Conservation (phyloP, 2,113 vertebrate genomes). For the Micronisus gabar region DNA sequence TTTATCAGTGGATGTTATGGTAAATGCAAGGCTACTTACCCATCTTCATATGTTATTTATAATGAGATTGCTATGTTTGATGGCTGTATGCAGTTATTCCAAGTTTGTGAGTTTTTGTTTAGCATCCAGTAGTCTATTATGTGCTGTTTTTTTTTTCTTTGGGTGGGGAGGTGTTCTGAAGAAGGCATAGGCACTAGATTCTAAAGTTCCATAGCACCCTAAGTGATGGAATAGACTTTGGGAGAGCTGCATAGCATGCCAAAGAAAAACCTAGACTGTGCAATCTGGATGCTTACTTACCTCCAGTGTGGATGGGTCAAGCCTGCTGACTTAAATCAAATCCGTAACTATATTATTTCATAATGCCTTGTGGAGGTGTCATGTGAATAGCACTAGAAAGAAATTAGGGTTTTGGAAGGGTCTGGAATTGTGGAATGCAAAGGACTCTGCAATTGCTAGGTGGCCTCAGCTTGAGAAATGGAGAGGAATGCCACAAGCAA, state of each 20-base stretch:
- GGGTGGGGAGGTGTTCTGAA: background rate
- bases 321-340: background rate
- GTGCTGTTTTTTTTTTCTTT: background rate
- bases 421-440: background rate
- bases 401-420: background rate
- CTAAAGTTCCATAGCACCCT: background rate
- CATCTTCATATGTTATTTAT: background rate
- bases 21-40: background rate
- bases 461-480: background rate
- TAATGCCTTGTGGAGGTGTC: background rate
- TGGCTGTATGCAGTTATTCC: background rate
- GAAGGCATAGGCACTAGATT: background rate
- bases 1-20: background rate
- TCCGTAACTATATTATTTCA: background rate
- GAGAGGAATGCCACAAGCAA: background rate
- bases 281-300: background rate
- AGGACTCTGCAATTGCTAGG: background rate
- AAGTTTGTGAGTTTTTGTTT: background rate
- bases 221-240: background rate
- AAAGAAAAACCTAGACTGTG: background rate
- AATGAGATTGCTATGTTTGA: background rate
- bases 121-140: background rate
- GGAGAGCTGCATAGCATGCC: background rate
- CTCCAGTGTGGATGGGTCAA: background rate
- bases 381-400: background rate